Conservation (phyloP, 2,113 vertebrate species). For the Gallinago media region DNA sequence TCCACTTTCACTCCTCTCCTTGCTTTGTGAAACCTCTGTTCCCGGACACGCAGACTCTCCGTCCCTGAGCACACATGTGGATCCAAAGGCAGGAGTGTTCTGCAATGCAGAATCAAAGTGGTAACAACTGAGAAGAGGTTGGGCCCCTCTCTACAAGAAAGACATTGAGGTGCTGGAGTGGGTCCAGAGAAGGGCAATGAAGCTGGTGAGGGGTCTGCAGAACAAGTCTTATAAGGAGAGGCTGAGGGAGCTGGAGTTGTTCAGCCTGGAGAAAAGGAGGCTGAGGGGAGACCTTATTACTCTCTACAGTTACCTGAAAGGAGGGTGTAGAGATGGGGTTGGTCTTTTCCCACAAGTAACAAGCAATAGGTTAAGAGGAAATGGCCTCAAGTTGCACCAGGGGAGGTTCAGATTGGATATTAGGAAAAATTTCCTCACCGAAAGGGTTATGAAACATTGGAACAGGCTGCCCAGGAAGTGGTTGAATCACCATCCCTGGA, state of each 20-base stretch:
- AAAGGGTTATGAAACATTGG: too few relatives aligned
- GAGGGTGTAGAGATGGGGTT: background rate
- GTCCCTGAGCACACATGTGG: background rate
- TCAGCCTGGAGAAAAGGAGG: background rate
- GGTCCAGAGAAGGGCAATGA: background rate
- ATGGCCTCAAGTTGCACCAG: too few relatives aligned
- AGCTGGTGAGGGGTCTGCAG: background rate
- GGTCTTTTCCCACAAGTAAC: background rate
- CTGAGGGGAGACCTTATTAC: background rate
- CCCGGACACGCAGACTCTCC: constrained; percentile 27
- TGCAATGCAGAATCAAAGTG: background rate
- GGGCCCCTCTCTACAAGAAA: background rate
- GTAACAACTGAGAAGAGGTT: background rate
- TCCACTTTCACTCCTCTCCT: constrained; percentile 25
- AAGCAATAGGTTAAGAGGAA: too few relatives aligned
- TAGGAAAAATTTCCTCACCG: too few relatives aligned
- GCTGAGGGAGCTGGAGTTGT: background rate
- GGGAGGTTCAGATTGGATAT: too few relatives aligned
- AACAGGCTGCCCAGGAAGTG: too few relatives aligned
- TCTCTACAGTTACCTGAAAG: background rate
- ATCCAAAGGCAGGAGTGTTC: constrained; percentile 36
- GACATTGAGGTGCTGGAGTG: background rate
- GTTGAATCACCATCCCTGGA: too few relatives aligned
- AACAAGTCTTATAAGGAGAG: background rate
- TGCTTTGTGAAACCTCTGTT: constrained; percentile 32